Conservation (phyloP, 2,888 invertebrate species). For the Ctenicera cuprea region DNA sequence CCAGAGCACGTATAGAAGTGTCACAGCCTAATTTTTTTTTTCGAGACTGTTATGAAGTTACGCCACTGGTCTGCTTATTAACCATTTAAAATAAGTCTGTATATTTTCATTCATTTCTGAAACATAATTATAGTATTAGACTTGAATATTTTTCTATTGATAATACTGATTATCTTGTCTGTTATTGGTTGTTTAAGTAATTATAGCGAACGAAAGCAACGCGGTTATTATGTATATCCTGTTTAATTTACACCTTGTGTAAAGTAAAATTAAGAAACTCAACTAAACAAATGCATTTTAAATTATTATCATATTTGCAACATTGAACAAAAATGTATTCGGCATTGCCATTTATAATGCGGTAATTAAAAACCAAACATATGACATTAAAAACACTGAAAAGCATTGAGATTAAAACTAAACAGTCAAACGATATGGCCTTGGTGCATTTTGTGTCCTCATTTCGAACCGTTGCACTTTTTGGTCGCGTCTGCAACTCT, state of each 20-base stretch:
- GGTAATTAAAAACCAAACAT: slow-evolving; percentile 40
- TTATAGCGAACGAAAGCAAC: too few relatives aligned
- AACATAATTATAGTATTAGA: too few relatives aligned
- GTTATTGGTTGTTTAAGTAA: too few relatives aligned
- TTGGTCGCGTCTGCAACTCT: slow-evolving; percentile 57
- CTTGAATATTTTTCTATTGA: too few relatives aligned
- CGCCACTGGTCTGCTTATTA: too few relatives aligned
- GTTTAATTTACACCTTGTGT: background rate
- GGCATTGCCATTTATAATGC: slow-evolving; percentile 41
- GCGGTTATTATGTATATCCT: background rate
- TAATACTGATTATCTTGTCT: too few relatives aligned
- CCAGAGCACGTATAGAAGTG: too few relatives aligned
- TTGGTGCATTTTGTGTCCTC: slow-evolving; percentile 72
- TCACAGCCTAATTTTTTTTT: too few relatives aligned
- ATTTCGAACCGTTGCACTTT: slow-evolving; percentile 71
- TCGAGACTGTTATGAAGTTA: too few relatives aligned
- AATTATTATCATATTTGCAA: slow-evolving; percentile 26
- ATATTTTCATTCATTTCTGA: too few relatives aligned
- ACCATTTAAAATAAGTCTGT: too few relatives aligned
- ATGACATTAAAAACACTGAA: slow-evolving; percentile 34
- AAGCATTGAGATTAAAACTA: slow-evolving; percentile 49
- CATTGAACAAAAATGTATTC: slow-evolving; percentile 11
- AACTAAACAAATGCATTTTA: background rate
- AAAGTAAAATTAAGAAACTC: background rate
- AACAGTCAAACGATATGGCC: slow-evolving; percentile 67